Base-by-base conservation (phyloP, 2,888 invertebrate species). In the Strigamia maritima region DNA sequence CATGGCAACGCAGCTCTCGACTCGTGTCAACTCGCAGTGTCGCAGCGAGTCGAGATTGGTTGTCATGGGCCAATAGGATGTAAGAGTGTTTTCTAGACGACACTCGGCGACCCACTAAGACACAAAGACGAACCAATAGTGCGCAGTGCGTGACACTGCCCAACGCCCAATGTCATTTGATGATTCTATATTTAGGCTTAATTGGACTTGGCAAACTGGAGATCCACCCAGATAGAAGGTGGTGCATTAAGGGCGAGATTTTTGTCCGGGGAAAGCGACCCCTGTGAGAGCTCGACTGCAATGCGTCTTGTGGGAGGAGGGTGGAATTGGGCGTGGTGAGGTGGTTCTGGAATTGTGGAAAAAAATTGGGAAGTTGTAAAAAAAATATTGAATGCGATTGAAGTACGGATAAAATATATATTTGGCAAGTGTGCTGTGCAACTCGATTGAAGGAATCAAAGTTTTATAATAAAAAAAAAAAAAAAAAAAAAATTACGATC, bases 361-460 rank as follows among this genome's bases (percentile, higher is more conserved):
- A 65, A 28, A 65, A 65, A 65, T 26, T 65, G 8, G 24, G 12
- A 10, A 26, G 24, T 65, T 24, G 65, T 65, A 26, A 65, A 26
- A 49, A 49, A 65, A 65, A 65, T 65, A 65, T 65, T 65, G 65
- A 65, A 65, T 65, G 65, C 65, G 65, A 65, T 65, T 65, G 65
- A 65, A 24, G 65, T 16, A 16, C 12, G 26, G 65, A 65, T 65
- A 26, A 65, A 65, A 65, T 65, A 60, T 60, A 60, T 60, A 60
- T 65, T 65, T 65, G 65, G 65, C 26, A 26, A 24, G 65, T 8
- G 65, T 28, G 65, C 65, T 2, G 65, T 26, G 65, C 26, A 65
- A 65, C 24, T 65, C 65, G 65, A 65, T 65, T 65, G 65, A 16
- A 26, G 28, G 65, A 65, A 65, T 65, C 65, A 65, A 65, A 65